Evolutionary conservation across 2,113 vertebrate genomes (phyloP).

Genomic region (Cathartes aura): DNA sequence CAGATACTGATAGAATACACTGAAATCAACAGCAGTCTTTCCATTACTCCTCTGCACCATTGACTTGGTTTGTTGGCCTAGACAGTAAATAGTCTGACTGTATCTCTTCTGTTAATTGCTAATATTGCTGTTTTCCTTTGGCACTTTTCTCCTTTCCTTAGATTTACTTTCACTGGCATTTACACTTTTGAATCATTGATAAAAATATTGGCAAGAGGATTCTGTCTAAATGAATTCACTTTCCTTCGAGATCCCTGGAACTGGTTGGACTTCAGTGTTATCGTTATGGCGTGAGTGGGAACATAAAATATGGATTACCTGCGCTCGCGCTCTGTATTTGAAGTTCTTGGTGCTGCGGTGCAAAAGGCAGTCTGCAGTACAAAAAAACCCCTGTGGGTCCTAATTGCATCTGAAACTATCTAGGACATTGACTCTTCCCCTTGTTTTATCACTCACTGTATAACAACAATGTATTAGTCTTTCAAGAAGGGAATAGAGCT

Average conservation of each 20-base stretch:
- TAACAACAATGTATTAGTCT: too few relatives aligned
- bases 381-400: not conserved
- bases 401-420: not conserved
- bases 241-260: slow-evolving; percentile 97
- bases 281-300: slow-evolving; percentile 91
- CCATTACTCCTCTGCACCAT: not conserved
- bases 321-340: accelerated
- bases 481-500: not conserved
- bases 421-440: not conserved
- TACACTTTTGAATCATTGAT: slow-evolving; percentile 96
- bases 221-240: slow-evolving; percentile 91
- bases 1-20: not conserved
- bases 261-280: slow-evolving; percentile 95
- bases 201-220: slow-evolving; percentile 94
- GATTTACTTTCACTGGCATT: slow-evolving; percentile 92
- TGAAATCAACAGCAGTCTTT: not conserved
- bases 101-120: not conserved
- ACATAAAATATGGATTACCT: not conserved
- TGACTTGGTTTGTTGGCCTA: not conserved
- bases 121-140: slow-evolving; percentile 2
- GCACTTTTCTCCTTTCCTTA: slow-evolving; percentile 56
- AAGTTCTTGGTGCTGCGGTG: not conserved
- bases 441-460: not conserved
- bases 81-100: not conserved
- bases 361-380: not conserved